Evolutionary conservation across 1,140 invertebrate species (phyloP).

Genomic region (Philopotamus ludificatus): DNA sequence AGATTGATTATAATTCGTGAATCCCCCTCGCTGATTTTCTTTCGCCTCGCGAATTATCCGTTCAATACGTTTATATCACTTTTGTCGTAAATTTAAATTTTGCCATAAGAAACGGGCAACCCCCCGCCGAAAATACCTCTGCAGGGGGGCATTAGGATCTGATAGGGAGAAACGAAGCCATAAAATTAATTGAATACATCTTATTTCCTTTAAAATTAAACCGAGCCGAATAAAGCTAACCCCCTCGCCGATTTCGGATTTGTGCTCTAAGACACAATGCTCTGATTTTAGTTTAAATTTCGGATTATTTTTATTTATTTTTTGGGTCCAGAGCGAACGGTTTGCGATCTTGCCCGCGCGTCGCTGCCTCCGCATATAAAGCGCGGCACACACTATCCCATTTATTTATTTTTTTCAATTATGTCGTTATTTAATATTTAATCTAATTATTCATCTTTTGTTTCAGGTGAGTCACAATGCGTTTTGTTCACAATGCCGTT

Average conservation of each 20-base stretch:
- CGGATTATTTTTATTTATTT: too few species aligned
- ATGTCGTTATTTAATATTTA: background rate
- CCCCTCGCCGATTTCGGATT: constrained; percentile 21
- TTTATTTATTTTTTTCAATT: background rate
- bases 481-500: background rate
- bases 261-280: background rate
- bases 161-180: constrained; percentile 34
- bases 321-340: too few species aligned
- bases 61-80: constrained; percentile 36
- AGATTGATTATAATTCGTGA: background rate
- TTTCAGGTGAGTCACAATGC: constrained; percentile 14
- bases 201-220: constrained; percentile 42
- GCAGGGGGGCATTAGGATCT: constrained; percentile 31
- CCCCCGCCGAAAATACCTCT: constrained; percentile 3
- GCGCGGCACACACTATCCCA: too few species aligned
- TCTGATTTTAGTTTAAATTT: too few species aligned
- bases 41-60: background rate
- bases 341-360: too few species aligned
- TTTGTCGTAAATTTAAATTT: constrained; percentile 40
- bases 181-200: constrained; percentile 43
- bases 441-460: constrained; percentile 10
- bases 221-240: constrained; percentile 34
- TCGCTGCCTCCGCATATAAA: too few species aligned
- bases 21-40: background rate
- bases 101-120: constrained; percentile 1